Conservation (phyloP, 2,113 vertebrate genomes). For the Leucoraja erinaceus region DNA sequence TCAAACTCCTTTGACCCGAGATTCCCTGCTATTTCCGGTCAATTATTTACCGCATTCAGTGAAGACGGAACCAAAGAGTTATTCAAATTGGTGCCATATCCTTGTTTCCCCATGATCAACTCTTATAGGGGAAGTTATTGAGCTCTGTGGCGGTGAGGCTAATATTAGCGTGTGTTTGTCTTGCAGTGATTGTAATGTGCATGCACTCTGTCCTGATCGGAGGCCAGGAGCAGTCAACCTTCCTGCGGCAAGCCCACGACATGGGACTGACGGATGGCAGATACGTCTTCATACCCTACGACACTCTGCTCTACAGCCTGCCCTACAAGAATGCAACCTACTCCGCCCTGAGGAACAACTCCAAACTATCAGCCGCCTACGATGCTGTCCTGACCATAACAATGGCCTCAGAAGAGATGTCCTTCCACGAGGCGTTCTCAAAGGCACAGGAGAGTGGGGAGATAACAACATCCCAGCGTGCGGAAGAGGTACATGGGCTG, state of each 20-base stretch:
- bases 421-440: conserved; percentile 69
- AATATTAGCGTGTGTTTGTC: background rate
- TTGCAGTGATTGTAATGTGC: conserved; percentile 82
- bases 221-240: conserved; percentile 65
- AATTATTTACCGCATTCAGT: too few relatives aligned
- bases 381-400: conserved; percentile 82
- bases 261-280: conserved; percentile 76
- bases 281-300: conserved; percentile 79
- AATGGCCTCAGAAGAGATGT: conserved; percentile 68
- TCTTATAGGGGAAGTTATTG: background rate
- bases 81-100: too few relatives aligned
- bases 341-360: conserved; percentile 60
- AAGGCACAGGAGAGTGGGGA: conserved; percentile 60
- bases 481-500: conserved; percentile 50
- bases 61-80: too few relatives aligned
- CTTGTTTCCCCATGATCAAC: too few relatives aligned
- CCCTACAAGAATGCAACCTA: conserved; percentile 71
- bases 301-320: conserved; percentile 78
- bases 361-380: conserved; percentile 69
- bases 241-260: conserved; percentile 72
- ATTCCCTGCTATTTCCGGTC: too few relatives aligned
- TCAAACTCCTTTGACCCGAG: too few relatives aligned
- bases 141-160: background rate
- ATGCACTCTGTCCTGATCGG: conserved; percentile 80
- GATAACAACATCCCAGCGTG: conserved; percentile 51